Evolutionary conservation across 2,797 vertebrate genomes (phyloP).

Genomic region (Microctenopoma steveboyesi): DNA sequence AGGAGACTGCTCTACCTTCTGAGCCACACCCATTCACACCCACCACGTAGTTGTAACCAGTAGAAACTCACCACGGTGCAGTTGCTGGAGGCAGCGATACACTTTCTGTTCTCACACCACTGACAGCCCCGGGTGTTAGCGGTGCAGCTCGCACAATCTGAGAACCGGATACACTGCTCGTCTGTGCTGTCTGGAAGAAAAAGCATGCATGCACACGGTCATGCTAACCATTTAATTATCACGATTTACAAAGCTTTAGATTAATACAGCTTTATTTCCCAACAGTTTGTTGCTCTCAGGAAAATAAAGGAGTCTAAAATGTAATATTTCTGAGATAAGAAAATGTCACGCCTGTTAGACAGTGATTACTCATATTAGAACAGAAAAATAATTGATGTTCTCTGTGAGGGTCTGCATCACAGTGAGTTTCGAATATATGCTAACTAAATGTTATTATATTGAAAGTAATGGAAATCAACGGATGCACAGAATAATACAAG

Average conservation of each 20-base stretch:
- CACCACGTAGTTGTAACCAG: background rate
- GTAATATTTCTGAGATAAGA: no score
- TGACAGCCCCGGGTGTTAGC: slow-evolving; percentile 93
- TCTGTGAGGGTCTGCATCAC: background rate
- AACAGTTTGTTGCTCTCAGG: no score
- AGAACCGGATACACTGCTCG: slow-evolving; percentile 90
- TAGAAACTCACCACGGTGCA: slow-evolving; percentile 91
- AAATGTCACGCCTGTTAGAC: no score
- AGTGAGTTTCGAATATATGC: background rate
- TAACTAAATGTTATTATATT: background rate
- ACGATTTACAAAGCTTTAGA: no score
- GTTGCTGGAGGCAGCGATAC: slow-evolving; percentile 91
- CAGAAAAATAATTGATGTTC: background rate
- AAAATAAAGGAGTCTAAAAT: no score
- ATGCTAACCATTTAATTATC: background rate
- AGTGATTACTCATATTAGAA: no score
- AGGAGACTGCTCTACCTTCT: no score
- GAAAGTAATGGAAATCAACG: background rate
- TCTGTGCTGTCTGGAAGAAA: slow-evolving; percentile 83
- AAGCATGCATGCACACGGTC: background rate
- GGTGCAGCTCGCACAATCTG: slow-evolving; percentile 93
- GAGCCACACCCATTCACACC: no score
- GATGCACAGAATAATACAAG: background rate
- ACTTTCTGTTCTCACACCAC: slow-evolving; percentile 97
- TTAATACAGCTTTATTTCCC: background rate